Evolutionary conservation across 2,888 invertebrate genomes (phyloP), one percentile per base, ranked within the genome.

Genomic region (Morpho deidamia): DNA sequence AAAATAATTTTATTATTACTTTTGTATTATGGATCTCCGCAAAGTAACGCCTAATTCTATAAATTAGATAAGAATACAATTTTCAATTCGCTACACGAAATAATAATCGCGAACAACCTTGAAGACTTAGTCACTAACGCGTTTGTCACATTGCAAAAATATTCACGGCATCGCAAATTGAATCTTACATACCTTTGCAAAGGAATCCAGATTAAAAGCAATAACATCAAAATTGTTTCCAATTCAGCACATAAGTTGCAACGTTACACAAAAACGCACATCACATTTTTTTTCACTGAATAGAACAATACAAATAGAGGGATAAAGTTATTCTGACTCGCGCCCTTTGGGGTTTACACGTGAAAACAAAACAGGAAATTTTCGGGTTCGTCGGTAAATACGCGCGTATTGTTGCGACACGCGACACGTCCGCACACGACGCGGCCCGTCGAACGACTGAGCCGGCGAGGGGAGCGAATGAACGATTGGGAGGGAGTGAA

Each of bases 221-320:
- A 65, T 58, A 48, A 42, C 67, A 72, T 61, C 53, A 49, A 63
- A 69, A 74, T 68, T 70, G 78, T 80, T 83, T 76, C 82, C 78
- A 84, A 82, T 76, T 79, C 76, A 81, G 68, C 84, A 86, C 85
- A 75, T 81, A 81, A 85, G 83, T 84, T 85, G 71, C 70, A 81
- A 84, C 75, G 84, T 85, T 81, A 80, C 86, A 86, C 84, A 78
- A 78, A 51, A 56, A 52, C 48, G 55, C 55, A 87, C 82, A 85
- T 88, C 88, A 89, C 88, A 87, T 87, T 86, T 49, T 41, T 35
- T 87, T 83, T 83, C 87, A 87, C 87, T 82, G 73, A 72, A 70
- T 70, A 71, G 23, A 53, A 53, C 83, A 80, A 77, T 78, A 79
- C 73, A 70, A 73, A 72, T 68, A 69, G 66, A 72, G 74, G 68